Percentiles rank a stretch among this genome's conserved stretches.
These are phyloP conservation scores for Willisornis vidua DNA, from an alignment of 2,113 vertebrate genomes.

Conservation along the genomic window DNA sequence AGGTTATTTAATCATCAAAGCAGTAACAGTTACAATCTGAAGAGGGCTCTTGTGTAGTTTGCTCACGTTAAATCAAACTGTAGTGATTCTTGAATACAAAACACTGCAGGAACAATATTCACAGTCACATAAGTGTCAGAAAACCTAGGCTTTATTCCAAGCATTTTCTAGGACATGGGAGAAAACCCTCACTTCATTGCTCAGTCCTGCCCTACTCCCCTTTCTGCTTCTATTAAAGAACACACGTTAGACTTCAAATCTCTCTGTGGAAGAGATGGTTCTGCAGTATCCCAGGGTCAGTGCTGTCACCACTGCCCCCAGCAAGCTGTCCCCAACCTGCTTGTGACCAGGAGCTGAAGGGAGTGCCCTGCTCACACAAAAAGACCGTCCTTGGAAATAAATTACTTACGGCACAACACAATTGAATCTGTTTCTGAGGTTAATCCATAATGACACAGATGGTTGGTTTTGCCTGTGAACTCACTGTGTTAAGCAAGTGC, in stretches of 20 bases:
- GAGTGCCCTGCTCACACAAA: fast-evolving
- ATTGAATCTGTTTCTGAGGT: neutral
- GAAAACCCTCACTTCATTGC: neutral
- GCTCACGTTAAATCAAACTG: neutral
- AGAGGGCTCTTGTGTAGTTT: neutral
- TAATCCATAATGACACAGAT: neutral
- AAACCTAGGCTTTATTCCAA: neutral
- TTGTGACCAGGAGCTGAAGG: neutral
- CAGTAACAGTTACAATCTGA: neutral
- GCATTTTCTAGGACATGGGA: neutral
- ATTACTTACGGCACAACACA: neutral
- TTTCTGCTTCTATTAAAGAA: fast-evolving
- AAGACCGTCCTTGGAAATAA: neutral
- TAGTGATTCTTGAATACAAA: neutral
- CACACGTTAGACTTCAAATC: neutral
- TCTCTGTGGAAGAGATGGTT: neutral
- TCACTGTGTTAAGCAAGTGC: neutral
- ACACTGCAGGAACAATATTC: neutral
- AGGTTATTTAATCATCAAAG: conserved; percentile 70
- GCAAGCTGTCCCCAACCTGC: neutral
- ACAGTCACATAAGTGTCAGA: neutral
- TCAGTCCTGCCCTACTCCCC: neutral
- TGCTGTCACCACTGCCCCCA: neutral
- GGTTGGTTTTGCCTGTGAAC: neutral
- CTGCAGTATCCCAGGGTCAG: neutral